Conservation (phyloP, 2,888 invertebrate species). For the Cephonodes hylas region DNA sequence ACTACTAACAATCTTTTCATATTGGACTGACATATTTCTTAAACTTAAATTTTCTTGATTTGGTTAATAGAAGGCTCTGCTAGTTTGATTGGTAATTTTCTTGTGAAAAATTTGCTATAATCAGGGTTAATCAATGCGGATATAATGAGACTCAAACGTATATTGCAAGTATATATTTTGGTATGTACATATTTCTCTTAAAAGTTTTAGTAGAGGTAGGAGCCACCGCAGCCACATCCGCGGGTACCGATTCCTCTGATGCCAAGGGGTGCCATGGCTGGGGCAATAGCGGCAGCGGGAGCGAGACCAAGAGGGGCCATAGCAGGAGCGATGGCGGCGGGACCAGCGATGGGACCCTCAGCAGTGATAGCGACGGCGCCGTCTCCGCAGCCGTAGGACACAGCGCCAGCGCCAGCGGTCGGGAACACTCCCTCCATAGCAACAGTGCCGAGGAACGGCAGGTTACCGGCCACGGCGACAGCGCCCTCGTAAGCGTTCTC, state of each 20-base stretch:
- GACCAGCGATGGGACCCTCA: constrained; percentile 29
- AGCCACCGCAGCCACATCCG: constrained; percentile 25
- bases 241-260: constrained; percentile 30
- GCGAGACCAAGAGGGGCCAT: constrained; percentile 22
- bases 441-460: constrained; percentile 15
- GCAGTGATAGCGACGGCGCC: constrained; percentile 28
- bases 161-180: background rate
- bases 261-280: constrained; percentile 11
- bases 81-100: no score
- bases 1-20: no score
- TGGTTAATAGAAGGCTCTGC: no score
- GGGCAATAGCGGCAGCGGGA: constrained; percentile 32
- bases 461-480: constrained; percentile 4
- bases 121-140: constrained; percentile 20
- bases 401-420: constrained; percentile 12
- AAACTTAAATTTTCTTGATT: no score
- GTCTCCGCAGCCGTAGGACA: constrained; percentile 26
- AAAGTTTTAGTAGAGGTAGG: constrained; percentile 13
- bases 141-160: background rate
- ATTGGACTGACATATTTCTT: no score
- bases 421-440: constrained; percentile 13
- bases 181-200: background rate
- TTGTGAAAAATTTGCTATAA: no score
- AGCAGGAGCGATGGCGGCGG: constrained; percentile 22
- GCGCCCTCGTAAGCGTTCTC: constrained; percentile 13